Percentiles rank a stretch among this genome's conserved stretches.
phyloP scores from a whole-genome alignment of 2,113 vertebrate species.

The Macrotis lagotis region DNA sequence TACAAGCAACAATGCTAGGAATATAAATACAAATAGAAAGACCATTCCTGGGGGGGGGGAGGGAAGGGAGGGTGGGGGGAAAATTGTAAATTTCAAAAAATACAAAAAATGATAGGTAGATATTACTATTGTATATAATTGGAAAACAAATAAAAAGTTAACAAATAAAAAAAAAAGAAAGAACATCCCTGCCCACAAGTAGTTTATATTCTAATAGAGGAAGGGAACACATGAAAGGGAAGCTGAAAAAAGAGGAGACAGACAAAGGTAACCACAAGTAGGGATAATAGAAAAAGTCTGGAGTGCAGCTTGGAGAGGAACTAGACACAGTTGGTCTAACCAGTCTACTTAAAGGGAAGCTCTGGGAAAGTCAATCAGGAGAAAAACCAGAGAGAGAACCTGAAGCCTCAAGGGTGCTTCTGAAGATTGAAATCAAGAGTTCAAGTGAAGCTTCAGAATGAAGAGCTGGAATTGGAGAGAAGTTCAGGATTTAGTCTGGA shows the following conservation, averaged over 20 bases:
- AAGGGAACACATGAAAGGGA: slow-evolving; percentile 17
- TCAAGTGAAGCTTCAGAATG: neutral
- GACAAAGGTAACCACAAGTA: neutral
- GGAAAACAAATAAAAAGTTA: no score
- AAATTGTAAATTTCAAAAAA: no score
- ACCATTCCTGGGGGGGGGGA: no score
- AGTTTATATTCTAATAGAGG: neutral
- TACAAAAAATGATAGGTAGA: no score
- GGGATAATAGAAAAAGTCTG: neutral
- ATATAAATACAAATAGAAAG: neutral
- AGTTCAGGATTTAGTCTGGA: no score
- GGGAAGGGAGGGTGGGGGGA: no score
- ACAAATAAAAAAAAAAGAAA: no score
- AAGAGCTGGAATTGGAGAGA: neutral
- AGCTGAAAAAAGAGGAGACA: neutral
- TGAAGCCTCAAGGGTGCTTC: neutral
- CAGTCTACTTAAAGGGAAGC: neutral
- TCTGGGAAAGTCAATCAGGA: no score
- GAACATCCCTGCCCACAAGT: slow-evolving; percentile 3
- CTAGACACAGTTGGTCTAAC: neutral
- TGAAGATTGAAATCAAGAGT: no score
- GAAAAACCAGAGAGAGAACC: no score
- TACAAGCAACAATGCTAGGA: neutral
- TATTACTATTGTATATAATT: no score
- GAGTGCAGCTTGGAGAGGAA: neutral